Conservation (phyloP, 2,113 vertebrate genomes). For the Pygoscelis antarcticus region DNA sequence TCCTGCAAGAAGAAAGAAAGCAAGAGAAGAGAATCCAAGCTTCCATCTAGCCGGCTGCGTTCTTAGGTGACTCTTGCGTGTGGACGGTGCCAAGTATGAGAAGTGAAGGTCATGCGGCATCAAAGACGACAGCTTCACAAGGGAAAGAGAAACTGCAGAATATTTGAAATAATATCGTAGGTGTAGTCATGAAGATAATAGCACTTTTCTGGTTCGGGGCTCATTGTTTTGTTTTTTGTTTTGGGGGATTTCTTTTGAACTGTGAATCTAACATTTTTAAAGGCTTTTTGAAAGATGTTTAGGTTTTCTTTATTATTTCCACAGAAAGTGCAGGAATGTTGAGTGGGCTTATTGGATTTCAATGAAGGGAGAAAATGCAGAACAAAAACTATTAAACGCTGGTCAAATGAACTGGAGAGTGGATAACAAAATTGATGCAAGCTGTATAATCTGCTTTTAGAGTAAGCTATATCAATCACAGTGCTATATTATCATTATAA, state of each 20-base stretch:
- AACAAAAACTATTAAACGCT: not conserved
- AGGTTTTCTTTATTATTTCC: conserved; percentile 46
- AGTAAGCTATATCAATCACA: conserved; percentile 53
- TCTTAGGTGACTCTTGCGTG: not conserved
- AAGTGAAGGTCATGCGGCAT: conserved; percentile 16
- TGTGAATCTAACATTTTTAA: conserved; percentile 55
- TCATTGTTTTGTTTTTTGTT: not conserved
- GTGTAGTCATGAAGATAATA: conserved; percentile 53
- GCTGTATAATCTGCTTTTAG: conserved; percentile 71
- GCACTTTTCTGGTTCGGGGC: conserved; percentile 64
- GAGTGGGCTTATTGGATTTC: conserved; percentile 53
- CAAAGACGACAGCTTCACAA: conserved; percentile 46
- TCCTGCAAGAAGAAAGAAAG: not conserved
- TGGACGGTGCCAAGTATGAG: conserved; percentile 38
- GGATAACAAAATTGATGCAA: conserved; percentile 10
- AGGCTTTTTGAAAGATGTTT: conserved; percentile 31
- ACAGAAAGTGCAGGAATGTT: conserved; percentile 35
- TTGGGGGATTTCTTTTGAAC: conserved; percentile 39
- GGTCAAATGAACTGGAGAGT: conserved; percentile 34
- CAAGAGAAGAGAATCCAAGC: not conserved
- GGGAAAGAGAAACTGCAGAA: conserved; percentile 43
- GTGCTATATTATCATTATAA: conserved; percentile 50
- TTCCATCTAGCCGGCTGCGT: not conserved
- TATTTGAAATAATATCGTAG: not conserved
- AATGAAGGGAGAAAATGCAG: conserved; percentile 25